These are phyloP conservation scores for Onchidella celtica DNA, from an alignment of 2,888 invertebrate genomes.

Conservation along the genomic window DNA sequence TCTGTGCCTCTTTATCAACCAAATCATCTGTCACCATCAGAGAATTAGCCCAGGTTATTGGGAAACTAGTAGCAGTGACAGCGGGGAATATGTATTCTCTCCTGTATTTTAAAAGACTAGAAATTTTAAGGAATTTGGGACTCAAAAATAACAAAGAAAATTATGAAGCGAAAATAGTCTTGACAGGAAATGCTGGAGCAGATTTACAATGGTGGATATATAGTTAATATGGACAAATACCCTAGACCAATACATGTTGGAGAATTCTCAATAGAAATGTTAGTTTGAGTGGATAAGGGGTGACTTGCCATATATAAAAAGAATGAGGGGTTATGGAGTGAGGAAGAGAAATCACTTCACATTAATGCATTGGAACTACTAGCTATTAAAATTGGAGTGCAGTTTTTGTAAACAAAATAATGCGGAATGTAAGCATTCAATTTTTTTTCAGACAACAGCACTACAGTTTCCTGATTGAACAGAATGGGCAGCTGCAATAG, in stretches of 20 bases:
- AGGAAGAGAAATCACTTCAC: not conserved
- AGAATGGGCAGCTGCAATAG: not conserved
- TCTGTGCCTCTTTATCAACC: not conserved
- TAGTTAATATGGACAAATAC: not conserved
- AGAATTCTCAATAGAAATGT: not conserved
- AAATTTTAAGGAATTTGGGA: not conserved
- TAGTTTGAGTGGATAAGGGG: not conserved
- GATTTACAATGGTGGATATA: not conserved
- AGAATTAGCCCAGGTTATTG: not conserved
- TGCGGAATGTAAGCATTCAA: not conserved
- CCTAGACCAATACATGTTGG: not conserved
- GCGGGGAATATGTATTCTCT: not conserved
- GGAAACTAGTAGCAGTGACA: not conserved
- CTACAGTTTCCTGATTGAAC: not conserved
- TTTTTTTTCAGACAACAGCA: not conserved
- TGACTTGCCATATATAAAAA: not conserved
- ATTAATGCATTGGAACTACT: not conserved
- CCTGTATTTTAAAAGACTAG: not conserved
- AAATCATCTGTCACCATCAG: not conserved
- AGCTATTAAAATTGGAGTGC: not conserved
- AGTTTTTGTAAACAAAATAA: not conserved
- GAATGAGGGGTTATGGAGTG: not conserved
- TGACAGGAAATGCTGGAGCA: not conserved
- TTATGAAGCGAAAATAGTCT: not conserved
- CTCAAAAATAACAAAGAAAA: not conserved